Evolutionary conservation across 2,797 vertebrate species (phyloP).

Genomic region (Spinus olivaceus): DNA sequence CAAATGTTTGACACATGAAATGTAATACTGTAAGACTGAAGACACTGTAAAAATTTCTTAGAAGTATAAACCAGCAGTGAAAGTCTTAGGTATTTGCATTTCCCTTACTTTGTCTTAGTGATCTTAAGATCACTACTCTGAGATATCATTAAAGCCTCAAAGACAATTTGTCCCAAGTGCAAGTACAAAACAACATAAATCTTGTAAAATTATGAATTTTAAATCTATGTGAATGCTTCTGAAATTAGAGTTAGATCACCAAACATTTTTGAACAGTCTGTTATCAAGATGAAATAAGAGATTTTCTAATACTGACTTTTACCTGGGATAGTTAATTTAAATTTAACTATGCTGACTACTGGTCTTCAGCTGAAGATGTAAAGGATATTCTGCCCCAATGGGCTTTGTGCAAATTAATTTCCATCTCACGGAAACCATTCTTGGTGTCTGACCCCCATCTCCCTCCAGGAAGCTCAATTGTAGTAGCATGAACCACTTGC

Average conservation of each 20-base stretch:
- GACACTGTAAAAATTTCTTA: neutral
- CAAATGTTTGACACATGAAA: neutral
- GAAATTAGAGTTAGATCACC: neutral
- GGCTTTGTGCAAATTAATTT: neutral
- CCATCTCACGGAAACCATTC: neutral
- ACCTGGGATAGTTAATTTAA: neutral
- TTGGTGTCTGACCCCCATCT: neutral
- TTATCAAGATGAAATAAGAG: neutral
- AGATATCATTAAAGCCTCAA: neutral
- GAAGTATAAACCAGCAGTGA: neutral
- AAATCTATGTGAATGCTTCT: neutral
- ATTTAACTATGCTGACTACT: neutral
- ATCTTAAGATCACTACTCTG: neutral
- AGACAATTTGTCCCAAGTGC: accelerated
- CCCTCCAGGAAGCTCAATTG: neutral
- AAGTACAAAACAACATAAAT: neutral
- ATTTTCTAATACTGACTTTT: neutral
- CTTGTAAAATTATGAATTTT: neutral
- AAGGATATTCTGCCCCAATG: neutral
- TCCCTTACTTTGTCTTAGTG: neutral
- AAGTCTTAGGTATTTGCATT: neutral
- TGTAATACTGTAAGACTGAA: neutral
- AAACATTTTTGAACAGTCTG: neutral
- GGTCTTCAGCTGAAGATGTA: neutral
- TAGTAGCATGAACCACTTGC: neutral